Conservation (phyloP, 1,140 invertebrate species). For the Magallana angulata region DNA sequence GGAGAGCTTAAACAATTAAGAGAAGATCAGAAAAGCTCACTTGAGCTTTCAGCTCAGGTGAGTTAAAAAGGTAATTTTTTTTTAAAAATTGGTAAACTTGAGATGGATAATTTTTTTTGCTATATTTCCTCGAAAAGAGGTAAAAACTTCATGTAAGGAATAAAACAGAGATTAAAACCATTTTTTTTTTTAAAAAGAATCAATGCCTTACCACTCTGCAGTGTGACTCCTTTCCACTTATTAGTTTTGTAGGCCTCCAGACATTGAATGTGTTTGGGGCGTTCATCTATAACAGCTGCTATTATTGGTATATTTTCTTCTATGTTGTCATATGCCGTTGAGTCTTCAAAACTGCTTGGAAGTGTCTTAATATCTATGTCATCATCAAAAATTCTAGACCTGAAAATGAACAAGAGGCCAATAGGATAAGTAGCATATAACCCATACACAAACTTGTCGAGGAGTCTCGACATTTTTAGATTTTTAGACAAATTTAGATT, state of each 20-base stretch:
- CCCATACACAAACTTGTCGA: too few species aligned
- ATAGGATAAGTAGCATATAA: too few species aligned
- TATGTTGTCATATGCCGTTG: slow-evolving; percentile 84
- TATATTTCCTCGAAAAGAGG: too few species aligned
- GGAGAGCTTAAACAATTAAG: too few species aligned
- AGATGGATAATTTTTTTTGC: too few species aligned
- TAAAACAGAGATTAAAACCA: too few species aligned
- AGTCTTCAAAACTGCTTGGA: slow-evolving; percentile 83
- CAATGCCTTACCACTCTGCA: slow-evolving; percentile 46
- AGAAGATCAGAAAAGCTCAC: too few species aligned
- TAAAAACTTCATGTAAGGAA: too few species aligned
- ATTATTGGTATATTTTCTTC: slow-evolving; percentile 93
- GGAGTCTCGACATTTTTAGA: too few species aligned
- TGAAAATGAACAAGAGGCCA: slow-evolving; percentile 38
- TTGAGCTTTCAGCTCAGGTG: neutral
- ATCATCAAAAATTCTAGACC: slow-evolving; percentile 91
- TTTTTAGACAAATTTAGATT: too few species aligned
- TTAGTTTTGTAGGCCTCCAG: slow-evolving; percentile 87
- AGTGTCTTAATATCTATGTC: slow-evolving; percentile 87
- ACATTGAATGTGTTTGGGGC: slow-evolving; percentile 85
- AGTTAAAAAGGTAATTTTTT: neutral
- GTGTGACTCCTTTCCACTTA: slow-evolving; percentile 80
- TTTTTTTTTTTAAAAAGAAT: slow-evolving; percentile 34
- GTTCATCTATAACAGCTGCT: slow-evolving; percentile 93
- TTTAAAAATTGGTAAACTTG: too few species aligned